Percentiles rank a stretch among this genome's conserved stretches.
phyloP scores from a whole-genome alignment of 2,797 vertebrate genomes.

The Pseudotriccus pelzelni region DNA sequence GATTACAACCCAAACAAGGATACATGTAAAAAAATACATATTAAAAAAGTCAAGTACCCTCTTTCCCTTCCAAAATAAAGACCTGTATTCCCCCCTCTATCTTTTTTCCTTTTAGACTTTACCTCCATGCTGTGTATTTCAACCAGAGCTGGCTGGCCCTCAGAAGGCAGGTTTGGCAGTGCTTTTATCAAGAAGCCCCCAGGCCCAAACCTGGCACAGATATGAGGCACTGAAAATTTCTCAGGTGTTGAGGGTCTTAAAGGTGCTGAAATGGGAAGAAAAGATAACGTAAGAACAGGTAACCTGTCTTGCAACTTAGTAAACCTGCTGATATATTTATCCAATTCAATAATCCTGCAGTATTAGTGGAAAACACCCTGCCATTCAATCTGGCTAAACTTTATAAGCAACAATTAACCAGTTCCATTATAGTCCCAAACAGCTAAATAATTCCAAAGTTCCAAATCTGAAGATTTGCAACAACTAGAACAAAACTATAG shows the following conservation, averaged over 20 bases:
- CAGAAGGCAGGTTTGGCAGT: slow-evolving; percentile 92
- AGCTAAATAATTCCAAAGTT: not conserved
- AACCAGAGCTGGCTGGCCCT: slow-evolving; percentile 95
- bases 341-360: not conserved
- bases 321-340: not conserved
- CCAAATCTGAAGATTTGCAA: not conserved
- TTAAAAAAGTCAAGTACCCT: not conserved
- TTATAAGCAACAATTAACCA: not conserved
- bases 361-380: not conserved
- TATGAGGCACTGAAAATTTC: slow-evolving; percentile 90
- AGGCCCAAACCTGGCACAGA: slow-evolving; percentile 92
- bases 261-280: slow-evolving; percentile 72
- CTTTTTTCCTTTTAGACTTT: not conserved
- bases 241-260: slow-evolving; percentile 91
- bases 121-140: slow-evolving; percentile 97
- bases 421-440: not conserved
- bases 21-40: not conserved
- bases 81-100: not conserved
- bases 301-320: not conserved
- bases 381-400: not conserved
- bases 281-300: not conserved
- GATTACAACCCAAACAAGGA: not conserved
- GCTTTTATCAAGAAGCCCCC: slow-evolving; percentile 92
- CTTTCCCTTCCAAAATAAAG: not conserved
- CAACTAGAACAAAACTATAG: not conserved